Base-by-base conservation (phyloP, 2,113 vertebrate species). In the Hylia prasina region DNA sequence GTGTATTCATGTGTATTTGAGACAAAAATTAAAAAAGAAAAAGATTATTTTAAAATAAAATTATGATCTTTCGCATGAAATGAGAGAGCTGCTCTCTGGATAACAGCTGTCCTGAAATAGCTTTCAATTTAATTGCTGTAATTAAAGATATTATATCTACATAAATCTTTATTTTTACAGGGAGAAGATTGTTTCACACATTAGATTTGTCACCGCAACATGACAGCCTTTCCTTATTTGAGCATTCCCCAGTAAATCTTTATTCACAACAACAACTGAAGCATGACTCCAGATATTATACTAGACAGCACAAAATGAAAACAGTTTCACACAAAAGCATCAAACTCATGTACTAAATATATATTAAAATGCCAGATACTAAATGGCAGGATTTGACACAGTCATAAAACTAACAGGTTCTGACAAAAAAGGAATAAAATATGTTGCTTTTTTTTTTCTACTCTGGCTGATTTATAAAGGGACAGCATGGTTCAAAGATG, bases 101-200 rank as follows among this genome's bases (percentile, higher is more conserved):
- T 39, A 90, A 56, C 76, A 94, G 72, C 51, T 94, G 82, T 64
- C 76, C 57, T 89, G 85, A 96, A 94, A 97, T 81, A 91, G 15
- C 42, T 95, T 96, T 93, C 68, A 90, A 65, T 84, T 86, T 87
- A 96, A 97, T 94, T 96, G 58, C 71, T 93, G 80, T 92, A 97
- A 97, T 96, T 96, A 96, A 89, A 96, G 66, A 95, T 89, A 63
- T 90, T 91, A 63, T 96, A 75, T 54, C n/a, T 97, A 90, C 90
- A 94, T 94, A 94, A 93, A 96, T 96, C 71, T 97, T 96, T 95
- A 90, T 97, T 97, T 98, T 94, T 86, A 90, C 70, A 94, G 68
- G 61, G 93, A 80, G 28, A 79, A 73, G 51, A 94, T 85, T 96
- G 54, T 86, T 96, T 97, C 90, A 87, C 89, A 70, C 65, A 90